Percentiles rank a stretch among this genome's conserved stretches.
Evolutionary conservation across 2,113 vertebrate species (phyloP).

Genomic region (Mustela lutreola): DNA sequence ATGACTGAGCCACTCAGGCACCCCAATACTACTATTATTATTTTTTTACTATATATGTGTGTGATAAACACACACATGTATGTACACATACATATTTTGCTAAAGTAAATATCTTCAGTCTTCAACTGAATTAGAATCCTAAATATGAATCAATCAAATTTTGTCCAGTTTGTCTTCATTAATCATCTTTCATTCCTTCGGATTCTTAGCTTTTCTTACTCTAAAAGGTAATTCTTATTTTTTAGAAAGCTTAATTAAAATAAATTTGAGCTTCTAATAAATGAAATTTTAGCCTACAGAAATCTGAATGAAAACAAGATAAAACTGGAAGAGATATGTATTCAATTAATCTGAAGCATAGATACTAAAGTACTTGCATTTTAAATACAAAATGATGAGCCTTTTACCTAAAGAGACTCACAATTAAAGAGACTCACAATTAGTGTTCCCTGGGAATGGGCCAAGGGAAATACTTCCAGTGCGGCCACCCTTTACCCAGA

Average conservation of each 20-base stretch:
- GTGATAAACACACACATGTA: background rate
- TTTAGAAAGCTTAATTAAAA: conserved; percentile 41
- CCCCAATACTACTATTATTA: background rate
- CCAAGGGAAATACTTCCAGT: conserved; percentile 44
- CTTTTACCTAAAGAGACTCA: conserved; percentile 64
- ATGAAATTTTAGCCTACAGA: background rate
- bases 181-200: background rate
- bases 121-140: conserved; percentile 34
- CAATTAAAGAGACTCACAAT: conserved; percentile 74
- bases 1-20: background rate
- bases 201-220: conserved; percentile 9
- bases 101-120: background rate
- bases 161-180: background rate
- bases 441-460: conserved; percentile 76
- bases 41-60: background rate
- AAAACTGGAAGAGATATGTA: background rate
- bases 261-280: background rate
- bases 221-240: background rate
- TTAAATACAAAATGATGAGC: conserved; percentile 69
- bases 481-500: conserved; percentile 49
- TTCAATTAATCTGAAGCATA: conserved; percentile 58
- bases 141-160: conserved; percentile 1
- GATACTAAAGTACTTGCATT: conserved; percentile 34
- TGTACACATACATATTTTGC: background rate
- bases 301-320: conserved; percentile 47